These are phyloP conservation scores for Drosophila heteroneura DNA, from an alignment of 2,888 invertebrate species.

Conservation along the genomic window DNA sequence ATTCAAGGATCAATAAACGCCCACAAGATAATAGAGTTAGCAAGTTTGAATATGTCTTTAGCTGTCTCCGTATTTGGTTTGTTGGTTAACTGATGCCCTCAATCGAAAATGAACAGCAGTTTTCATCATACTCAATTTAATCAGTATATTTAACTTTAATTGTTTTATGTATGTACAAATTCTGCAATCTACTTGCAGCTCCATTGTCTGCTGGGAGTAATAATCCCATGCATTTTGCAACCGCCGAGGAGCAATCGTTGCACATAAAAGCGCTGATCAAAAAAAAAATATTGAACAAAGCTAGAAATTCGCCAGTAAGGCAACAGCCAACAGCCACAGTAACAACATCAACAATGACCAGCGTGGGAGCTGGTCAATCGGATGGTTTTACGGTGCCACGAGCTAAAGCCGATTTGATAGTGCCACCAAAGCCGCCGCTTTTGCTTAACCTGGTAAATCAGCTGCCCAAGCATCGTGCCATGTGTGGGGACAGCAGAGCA, in stretches of 20 bases:
- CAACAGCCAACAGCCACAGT: constrained; percentile 14
- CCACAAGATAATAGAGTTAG: neutral
- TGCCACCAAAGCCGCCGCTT: constrained; percentile 46
- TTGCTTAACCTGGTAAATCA: constrained; percentile 63
- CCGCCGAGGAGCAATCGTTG: constrained; percentile 25
- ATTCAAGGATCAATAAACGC: neutral
- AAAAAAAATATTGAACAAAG: constrained; percentile 63
- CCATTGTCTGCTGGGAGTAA: constrained; percentile 9
- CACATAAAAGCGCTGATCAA: constrained; percentile 62
- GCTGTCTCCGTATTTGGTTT: neutral
- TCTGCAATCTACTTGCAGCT: constrained; percentile 24
- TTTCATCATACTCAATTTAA: neutral
- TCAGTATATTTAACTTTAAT: neutral
- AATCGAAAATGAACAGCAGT: too few species aligned
- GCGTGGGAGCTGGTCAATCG: neutral
- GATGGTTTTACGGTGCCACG: constrained; percentile 33
- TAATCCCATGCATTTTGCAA: constrained; percentile 4
- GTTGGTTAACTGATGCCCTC: too few species aligned
- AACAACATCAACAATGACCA: neutral
- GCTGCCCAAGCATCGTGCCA: constrained; percentile 54
- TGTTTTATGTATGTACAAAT: neutral
- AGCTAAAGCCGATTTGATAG: constrained; percentile 52
- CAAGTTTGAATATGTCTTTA: neutral
- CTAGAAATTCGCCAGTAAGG: neutral
- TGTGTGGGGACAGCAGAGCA: constrained; percentile 14